Conservation (phyloP, 2,113 vertebrate genomes). For the Toxostoma redivivum region DNA sequence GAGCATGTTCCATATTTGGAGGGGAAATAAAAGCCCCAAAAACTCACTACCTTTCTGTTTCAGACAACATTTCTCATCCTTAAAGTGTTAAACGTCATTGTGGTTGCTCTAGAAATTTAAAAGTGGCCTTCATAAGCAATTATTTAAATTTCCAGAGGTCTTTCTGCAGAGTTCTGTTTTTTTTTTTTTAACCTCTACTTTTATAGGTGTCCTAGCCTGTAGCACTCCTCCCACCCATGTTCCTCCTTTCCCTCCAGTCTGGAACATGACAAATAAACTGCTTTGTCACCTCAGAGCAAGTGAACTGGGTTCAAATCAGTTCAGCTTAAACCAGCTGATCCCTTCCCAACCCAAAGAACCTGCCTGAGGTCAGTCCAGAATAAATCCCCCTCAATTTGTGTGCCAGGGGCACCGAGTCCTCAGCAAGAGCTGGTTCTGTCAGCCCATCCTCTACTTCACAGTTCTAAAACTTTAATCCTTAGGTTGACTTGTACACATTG, state of each 20-base stretch:
- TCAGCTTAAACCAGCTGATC: background rate
- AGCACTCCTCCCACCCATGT: background rate
- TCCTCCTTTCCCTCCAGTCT: background rate
- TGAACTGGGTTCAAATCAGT: background rate
- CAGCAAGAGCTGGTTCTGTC: background rate
- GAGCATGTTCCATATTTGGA: background rate
- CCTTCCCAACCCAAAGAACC: background rate
- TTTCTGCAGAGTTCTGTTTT: background rate
- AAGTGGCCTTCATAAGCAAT: background rate
- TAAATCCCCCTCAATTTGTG: background rate
- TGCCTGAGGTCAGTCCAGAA: background rate
- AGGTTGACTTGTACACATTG: background rate
- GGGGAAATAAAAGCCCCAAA: fast-evolving
- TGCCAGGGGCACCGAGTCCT: background rate
- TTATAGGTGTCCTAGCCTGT: background rate
- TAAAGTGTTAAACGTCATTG: background rate
- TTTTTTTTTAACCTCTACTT: background rate
- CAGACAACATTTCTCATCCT: background rate
- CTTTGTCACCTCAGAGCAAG: background rate
- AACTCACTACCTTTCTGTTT: background rate
- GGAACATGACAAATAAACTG: background rate
- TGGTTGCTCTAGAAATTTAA: background rate
- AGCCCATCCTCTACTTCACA: background rate
- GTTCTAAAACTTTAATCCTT: background rate
- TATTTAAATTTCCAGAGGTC: background rate